These are phyloP conservation scores for Epizoanthus ramosus DNA, from an alignment of 92 coral and sea anemone genomes.

Conservation along the genomic window DNA sequence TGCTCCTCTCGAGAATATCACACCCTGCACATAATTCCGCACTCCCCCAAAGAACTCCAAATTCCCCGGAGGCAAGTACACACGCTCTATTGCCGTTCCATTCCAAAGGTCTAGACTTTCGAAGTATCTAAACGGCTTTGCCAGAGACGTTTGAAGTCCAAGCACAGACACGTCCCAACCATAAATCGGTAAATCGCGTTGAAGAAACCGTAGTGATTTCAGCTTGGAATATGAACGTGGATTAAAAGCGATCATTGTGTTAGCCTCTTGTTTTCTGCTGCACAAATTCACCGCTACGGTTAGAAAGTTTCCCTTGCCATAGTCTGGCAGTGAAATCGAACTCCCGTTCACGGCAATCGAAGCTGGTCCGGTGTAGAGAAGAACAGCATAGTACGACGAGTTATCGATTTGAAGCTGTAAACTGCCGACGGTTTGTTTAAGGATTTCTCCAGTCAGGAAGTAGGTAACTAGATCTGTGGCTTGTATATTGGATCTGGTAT, in stretches of 20 bases:
- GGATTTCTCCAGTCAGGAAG: slow-evolving; percentile 58
- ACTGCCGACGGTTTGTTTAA: slow-evolving; percentile 43
- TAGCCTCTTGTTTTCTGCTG: slow-evolving; percentile 31
- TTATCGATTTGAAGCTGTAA: slow-evolving; percentile 50
- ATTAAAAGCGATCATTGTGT: slow-evolving; percentile 44
- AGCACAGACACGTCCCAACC: slow-evolving; percentile 54
- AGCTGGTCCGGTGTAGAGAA: slow-evolving; percentile 52
- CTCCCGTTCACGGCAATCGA: slow-evolving; percentile 48
- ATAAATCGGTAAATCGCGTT: slow-evolving; percentile 4
- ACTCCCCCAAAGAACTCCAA: slow-evolving; percentile 61
- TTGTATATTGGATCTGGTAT: not conserved
- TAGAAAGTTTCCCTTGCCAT: slow-evolving; percentile 24
- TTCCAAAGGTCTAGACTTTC: slow-evolving; percentile 8
- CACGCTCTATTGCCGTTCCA: slow-evolving; percentile 6
- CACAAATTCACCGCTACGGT: slow-evolving; percentile 69
- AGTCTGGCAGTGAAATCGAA: slow-evolving; percentile 41
- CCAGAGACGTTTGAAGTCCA: slow-evolving; percentile 60
- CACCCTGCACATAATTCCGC: slow-evolving; percentile 37
- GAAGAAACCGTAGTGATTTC: slow-evolving; percentile 32
- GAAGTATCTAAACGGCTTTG: slow-evolving; percentile 2
- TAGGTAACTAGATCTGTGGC: slow-evolving; percentile 56
- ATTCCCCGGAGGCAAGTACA: slow-evolving; percentile 41
- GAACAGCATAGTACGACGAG: slow-evolving; percentile 54
- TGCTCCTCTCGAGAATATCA: slow-evolving; percentile 11
- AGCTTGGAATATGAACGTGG: slow-evolving; percentile 36